Evolutionary conservation across 1,140 invertebrate genomes (phyloP), one percentile per base, ranked within the genome.

Genomic region (Apis mellifera): DNA sequence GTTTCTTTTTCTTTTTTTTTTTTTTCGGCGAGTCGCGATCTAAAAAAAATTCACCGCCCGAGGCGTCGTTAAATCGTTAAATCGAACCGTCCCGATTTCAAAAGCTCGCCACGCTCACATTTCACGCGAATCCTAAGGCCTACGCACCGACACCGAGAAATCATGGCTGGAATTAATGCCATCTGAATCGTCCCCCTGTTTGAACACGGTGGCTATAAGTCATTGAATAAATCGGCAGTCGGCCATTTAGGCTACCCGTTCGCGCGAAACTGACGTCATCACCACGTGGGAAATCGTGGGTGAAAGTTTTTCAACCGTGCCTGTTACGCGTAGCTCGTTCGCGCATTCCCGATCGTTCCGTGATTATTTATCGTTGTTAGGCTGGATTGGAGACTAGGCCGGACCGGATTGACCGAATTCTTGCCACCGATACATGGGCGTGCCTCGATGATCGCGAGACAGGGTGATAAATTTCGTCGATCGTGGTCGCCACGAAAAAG

Each of bases 261-360:
- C 42, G 17, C 64, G 64, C 9, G 9, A 17, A 1, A 65, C 23
- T 83, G 66, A 71, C 81, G 62, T 86, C 84, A 68, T 86, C 84
- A 68, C 65, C 81, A 86, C 85, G 86, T 86, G 85, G 85, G 82
- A 87, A 87, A 87, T 74, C 82, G 66, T 64, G 78, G 60, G 87
- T 88, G 87, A 88, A 88, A 88, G 86, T 85, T 82, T 83, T 68
- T n/a, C 62, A 81, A 84, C 72, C 32, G 52, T n/a, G 32, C 26
- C 62, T 23, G 62, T 15, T 70, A 85, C 42, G 32, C 84, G 80
- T 23, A 48, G 13, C 65, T 78, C 26, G 57, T 74, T 78, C 78
- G 26, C 21, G 23, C 9, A 8, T 48, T 71, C 50, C 12, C 42
- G 23, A 17, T 19, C 54, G 42, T 85, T 85, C 71, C 64, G 62